These are phyloP conservation scores for Gastrophryne carolinensis DNA, from an alignment of 2,797 vertebrate species.

Conservation along the genomic window DNA sequence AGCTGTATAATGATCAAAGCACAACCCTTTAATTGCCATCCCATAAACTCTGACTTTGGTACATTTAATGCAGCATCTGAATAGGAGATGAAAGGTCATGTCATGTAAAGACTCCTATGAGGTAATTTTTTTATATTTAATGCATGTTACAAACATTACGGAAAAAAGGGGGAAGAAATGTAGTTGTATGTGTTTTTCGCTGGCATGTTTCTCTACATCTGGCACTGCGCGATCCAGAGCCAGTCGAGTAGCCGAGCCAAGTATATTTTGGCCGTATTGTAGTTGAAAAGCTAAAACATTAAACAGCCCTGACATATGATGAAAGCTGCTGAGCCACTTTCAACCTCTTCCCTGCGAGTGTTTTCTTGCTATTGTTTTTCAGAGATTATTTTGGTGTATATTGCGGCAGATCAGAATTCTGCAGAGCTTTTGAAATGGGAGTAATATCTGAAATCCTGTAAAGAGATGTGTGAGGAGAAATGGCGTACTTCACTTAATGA, in stretches of 20 bases:
- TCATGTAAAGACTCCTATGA: slow-evolving; percentile 6
- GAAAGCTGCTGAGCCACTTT: slow-evolving; percentile 37
- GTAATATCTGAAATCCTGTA: slow-evolving; percentile 31
- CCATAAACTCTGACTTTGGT: too few relatives aligned
- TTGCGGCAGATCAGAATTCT: slow-evolving; percentile 23
- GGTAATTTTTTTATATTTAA: slow-evolving; percentile 26
- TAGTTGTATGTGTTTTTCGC: slow-evolving; percentile 13
- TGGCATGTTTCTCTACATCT: slow-evolving; percentile 32
- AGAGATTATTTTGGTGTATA: slow-evolving; percentile 33
- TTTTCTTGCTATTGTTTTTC: slow-evolving; percentile 37
- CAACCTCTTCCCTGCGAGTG: slow-evolving; percentile 7
- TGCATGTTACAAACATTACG: slow-evolving; percentile 16
- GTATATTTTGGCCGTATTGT: slow-evolving; percentile 38
- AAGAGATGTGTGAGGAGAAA: slow-evolving; percentile 33
- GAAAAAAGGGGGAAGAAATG: background rate
- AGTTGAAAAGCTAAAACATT: slow-evolving; percentile 20
- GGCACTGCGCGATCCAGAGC: slow-evolving; percentile 19
- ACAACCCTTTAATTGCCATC: too few relatives aligned
- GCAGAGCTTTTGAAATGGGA: slow-evolving; percentile 35
- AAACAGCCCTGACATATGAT: slow-evolving; percentile 43
- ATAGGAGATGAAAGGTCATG: slow-evolving; percentile 16
- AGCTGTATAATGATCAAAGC: too few relatives aligned
- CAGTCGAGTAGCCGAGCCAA: slow-evolving; percentile 6
- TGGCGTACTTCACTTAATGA: slow-evolving; percentile 27
- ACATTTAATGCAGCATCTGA: too few relatives aligned